Base-by-base conservation (phyloP, 2,797 vertebrate genomes). In the Eremophila alpestris region DNA sequence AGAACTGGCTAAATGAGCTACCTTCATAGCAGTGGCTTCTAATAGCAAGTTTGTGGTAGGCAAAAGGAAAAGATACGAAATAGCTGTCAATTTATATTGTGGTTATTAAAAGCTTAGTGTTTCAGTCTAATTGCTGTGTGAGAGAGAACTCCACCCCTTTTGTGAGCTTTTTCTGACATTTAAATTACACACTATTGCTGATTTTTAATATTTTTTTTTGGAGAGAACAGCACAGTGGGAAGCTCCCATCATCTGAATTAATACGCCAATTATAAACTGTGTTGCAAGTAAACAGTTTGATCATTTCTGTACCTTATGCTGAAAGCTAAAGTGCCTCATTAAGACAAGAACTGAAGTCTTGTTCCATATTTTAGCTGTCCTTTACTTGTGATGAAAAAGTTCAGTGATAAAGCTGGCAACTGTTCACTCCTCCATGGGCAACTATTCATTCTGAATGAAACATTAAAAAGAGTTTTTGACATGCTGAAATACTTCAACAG, bases 131-230 rank as follows among this genome's bases (percentile, higher is more conserved):
- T 97, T 96, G 90, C 80, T 91, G 63, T 59, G 87, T 64, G 81
- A 67, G 73, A 49, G 56, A 89, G 76, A 95, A 75, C 89, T 84
- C 85, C 93, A 90, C 75, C 69, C 45, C 79, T 95, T 97, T 91
- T 95, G 79, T 94, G 92, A 94, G 65, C n/a, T 29, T 95, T 96
- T 97, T 95, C 81, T 97, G 95, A 87, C 91, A 87, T 95, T 96
- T 83, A 95, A 97, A 96, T 97, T 95, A 91, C 29, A 96, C 22
- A 10, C 41, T 94, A 8, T 83, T 43, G 40, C 84, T 90, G 91
- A 85, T 36, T 60, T 67, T 54, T 56, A 32, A 17, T 84, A 30
- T 91, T 93, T 93, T 83, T 87, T 90, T 49, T 4, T 29, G 68
- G 48, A 76, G 69, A 88, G 76, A 91, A 59, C 22, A 87, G 63